These are phyloP conservation scores for Amyelois transitella DNA, from an alignment of 1,140 invertebrate species.

Conservation along the genomic window DNA sequence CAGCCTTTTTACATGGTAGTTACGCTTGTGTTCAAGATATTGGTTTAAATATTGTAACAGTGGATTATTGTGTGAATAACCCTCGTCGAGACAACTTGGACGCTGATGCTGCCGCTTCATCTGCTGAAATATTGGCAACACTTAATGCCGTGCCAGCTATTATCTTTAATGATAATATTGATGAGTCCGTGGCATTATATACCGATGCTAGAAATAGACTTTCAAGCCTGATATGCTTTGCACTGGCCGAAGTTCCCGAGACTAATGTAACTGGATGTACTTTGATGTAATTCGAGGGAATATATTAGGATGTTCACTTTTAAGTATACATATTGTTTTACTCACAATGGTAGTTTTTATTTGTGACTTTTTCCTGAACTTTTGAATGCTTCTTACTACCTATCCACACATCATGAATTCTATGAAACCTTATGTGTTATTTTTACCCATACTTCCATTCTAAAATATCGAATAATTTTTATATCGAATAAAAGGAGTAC, in stretches of 20 bases:
- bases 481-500: no score
- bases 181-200: constrained; percentile 11
- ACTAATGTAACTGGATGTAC: constrained; percentile 24
- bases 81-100: constrained; percentile 30
- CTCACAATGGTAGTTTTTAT: no score
- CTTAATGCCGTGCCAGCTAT: constrained; percentile 53
- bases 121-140: constrained; percentile 20
- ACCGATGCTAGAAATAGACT: constrained; percentile 22
- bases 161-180: constrained; percentile 38
- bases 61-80: constrained; percentile 39
- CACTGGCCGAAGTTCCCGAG: constrained; percentile 34
- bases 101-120: constrained; percentile 18
- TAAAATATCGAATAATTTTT: no score
- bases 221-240: constrained; percentile 37
- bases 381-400: no score
- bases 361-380: no score
- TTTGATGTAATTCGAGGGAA: background rate
- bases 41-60: constrained; percentile 31
- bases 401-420: no score
- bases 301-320: no score
- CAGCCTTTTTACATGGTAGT: constrained; percentile 25
- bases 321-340: no score
- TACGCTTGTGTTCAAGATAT: constrained; percentile 32
- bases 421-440: no score
- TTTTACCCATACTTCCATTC: no score